Evolutionary conservation across 2,888 invertebrate species (phyloP).

Genomic region (Seira ritae): DNA sequence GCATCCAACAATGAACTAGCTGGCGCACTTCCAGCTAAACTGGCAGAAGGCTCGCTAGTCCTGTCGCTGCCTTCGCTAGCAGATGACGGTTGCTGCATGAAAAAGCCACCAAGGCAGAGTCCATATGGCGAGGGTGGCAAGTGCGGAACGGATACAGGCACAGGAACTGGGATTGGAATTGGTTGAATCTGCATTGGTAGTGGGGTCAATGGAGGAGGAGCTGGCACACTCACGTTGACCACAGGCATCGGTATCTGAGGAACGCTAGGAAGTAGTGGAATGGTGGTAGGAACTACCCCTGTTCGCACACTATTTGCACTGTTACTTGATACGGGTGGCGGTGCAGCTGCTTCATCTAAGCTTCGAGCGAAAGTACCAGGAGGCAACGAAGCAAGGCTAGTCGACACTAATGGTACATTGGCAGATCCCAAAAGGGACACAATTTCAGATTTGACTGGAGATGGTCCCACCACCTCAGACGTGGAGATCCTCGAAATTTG

Average conservation of each 20-base stretch:
- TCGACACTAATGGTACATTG: slow-evolving; percentile 41
- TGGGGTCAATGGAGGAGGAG: slow-evolving; percentile 59
- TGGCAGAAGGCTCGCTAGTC: slow-evolving; percentile 30
- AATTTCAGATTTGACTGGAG: slow-evolving; percentile 72
- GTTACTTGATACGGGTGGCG: slow-evolving; percentile 37
- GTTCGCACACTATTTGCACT: slow-evolving; percentile 32
- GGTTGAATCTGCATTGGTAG: slow-evolving; percentile 64
- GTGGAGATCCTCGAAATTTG: slow-evolving; percentile 72
- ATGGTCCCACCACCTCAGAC: slow-evolving; percentile 72
- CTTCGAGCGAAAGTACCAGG: slow-evolving; percentile 46
- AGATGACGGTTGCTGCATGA: slow-evolving; percentile 63
- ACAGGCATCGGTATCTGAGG: slow-evolving; percentile 64
- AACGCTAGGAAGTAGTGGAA: slow-evolving; percentile 59
- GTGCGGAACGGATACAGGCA: slow-evolving; percentile 59
- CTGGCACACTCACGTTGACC: slow-evolving; percentile 63
- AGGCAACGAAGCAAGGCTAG: slow-evolving; percentile 40
- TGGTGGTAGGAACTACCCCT: slow-evolving; percentile 46
- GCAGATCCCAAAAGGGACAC: slow-evolving; percentile 65
- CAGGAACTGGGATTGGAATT: slow-evolving; percentile 43
- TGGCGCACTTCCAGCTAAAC: slow-evolving; percentile 48
- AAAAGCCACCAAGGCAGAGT: slow-evolving; percentile 69
- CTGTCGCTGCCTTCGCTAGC: slow-evolving; percentile 39
- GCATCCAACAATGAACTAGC: slow-evolving; percentile 44
- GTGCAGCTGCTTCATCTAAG: slow-evolving; percentile 39
- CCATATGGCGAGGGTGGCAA: slow-evolving; percentile 66